A percentile compares a stretch with the other conserved stretches of the same genome.
Conservation (phyloP, 2,797 vertebrate species). For the Neolamprologus multifasciatus region DNA sequence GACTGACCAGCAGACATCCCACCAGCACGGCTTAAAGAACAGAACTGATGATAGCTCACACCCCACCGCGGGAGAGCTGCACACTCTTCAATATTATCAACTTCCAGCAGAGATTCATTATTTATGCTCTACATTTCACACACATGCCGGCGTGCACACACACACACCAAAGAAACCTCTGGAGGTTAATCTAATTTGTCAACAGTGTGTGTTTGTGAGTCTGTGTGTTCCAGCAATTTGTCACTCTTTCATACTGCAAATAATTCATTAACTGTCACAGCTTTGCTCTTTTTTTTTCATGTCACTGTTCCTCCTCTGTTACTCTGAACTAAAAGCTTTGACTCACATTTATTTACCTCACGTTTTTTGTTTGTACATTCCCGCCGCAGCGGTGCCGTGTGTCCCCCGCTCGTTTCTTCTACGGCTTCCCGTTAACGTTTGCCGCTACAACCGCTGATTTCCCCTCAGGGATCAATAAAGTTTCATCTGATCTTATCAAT, state of each 20-base stretch:
- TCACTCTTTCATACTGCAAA: constrained; percentile 27
- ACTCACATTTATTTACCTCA: constrained; percentile 1
- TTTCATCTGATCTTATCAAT: constrained; percentile 58
- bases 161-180: background rate
- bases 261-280: constrained; percentile 20
- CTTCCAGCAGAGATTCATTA: constrained; percentile 44
- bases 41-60: background rate
- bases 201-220: background rate
- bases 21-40: background rate
- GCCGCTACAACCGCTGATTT: background rate
- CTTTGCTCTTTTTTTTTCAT: constrained; percentile 1
- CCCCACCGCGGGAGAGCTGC: background rate
- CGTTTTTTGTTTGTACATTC: background rate
- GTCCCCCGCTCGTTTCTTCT: background rate
- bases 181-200: constrained; percentile 43
- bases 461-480: constrained; percentile 48
- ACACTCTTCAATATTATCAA: background rate
- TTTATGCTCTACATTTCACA: constrained; percentile 7
- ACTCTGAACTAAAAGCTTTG: background rate
- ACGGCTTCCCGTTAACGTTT: background rate
- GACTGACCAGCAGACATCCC: background rate
- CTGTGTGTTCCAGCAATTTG: constrained; percentile 12
- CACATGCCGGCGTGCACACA: background rate
- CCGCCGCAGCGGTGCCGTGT: background rate
- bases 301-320: constrained; percentile 1